Evolutionary conservation across 2,797 vertebrate species (phyloP).

Genomic region (Phalloptychus januarius): DNA sequence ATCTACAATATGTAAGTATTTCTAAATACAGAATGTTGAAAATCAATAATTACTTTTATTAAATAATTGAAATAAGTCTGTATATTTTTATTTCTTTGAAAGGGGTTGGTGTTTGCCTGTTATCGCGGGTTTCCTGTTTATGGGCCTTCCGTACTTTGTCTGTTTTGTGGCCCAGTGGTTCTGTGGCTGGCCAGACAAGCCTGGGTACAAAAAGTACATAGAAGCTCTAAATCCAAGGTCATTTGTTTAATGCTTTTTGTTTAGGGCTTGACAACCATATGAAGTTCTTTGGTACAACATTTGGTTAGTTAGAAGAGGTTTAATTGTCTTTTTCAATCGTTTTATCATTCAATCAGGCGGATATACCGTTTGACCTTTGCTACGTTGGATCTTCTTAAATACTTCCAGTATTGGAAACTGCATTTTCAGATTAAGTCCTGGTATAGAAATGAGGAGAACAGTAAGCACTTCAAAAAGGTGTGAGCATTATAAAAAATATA

Average conservation of each 20-base stretch:
- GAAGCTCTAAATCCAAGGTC: conserved; percentile 82
- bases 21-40: background rate
- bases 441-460: conserved; percentile 76
- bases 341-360: conserved; percentile 48
- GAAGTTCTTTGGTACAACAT: background rate
- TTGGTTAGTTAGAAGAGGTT: background rate
- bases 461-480: conserved; percentile 78
- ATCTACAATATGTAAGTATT: conserved; percentile 56
- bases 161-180: conserved; percentile 76
- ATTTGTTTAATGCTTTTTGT: background rate
- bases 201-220: conserved; percentile 79
- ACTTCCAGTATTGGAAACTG: conserved; percentile 78
- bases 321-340: background rate
- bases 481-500: background rate
- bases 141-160: conserved; percentile 76
- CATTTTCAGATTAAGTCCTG: conserved; percentile 78
- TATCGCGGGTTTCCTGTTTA: conserved; percentile 67
- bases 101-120: conserved; percentile 74
- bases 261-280: background rate
- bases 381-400: conserved; percentile 76
- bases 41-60: background rate
- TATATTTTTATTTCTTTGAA: conserved; percentile 11
- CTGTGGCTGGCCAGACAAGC: conserved; percentile 79
- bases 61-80: background rate
- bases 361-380: conserved; percentile 77